Percentiles rank a stretch among this genome's conserved stretches.
Conservation (phyloP, 1,140 invertebrate genomes). For the Trachymyrmex cornetzi region DNA sequence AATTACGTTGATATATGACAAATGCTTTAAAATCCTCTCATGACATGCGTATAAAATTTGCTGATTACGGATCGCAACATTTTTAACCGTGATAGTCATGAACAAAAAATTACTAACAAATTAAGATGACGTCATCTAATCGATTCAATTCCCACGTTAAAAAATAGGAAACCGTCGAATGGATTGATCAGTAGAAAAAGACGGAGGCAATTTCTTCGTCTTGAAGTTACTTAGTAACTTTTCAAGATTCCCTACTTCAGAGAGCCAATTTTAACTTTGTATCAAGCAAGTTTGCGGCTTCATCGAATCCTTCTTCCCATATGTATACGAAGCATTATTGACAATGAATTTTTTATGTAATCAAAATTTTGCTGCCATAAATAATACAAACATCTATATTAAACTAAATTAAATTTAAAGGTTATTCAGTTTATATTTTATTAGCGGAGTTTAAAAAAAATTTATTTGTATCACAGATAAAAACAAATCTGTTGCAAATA, state of each 20-base stretch:
- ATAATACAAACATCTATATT: not conserved
- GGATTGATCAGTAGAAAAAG: conserved; percentile 27
- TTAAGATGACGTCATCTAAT: not conserved
- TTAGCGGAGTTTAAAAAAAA: not conserved
- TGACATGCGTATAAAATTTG: conserved; percentile 18
- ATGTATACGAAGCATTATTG: conserved; percentile 12
- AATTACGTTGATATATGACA: conserved; percentile 28
- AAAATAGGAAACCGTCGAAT: not conserved
- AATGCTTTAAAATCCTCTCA: conserved; percentile 20
- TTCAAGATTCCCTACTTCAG: conserved; percentile 66
- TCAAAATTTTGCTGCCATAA: not conserved
- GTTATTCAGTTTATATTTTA: not conserved
- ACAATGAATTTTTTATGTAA: not conserved
- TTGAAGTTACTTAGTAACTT: conserved; percentile 75
- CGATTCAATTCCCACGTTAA: not conserved
- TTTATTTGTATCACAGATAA: not conserved
- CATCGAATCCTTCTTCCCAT: conserved; percentile 42
- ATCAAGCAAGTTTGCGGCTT: conserved; percentile 71
- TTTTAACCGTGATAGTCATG: not conserved
- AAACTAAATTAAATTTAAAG: not conserved
- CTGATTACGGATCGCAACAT: not conserved
- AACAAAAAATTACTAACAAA: not conserved
- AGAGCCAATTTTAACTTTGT: conserved; percentile 79
- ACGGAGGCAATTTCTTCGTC: conserved; percentile 55
- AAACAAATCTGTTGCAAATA: not conserved